Base-by-base conservation (phyloP, 2,888 invertebrate genomes). In the Agrochola circellaris region DNA sequence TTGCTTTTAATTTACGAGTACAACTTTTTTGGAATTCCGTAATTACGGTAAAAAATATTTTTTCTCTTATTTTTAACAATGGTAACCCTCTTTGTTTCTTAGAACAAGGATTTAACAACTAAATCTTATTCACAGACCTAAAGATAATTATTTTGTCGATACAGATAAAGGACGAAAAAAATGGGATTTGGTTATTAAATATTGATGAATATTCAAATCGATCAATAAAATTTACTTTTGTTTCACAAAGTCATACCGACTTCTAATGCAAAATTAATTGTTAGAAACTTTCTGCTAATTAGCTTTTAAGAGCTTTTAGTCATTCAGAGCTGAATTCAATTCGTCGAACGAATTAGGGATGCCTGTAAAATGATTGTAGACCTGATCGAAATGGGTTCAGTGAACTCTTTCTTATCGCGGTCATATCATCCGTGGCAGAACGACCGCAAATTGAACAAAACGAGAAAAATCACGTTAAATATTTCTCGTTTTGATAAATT, bases 1-100 rank as follows among this genome's bases (percentile, higher is more conserved):
- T 65, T 79, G 60, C 54, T 81, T 66, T 81, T 79, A 65, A 79
- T 81, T 79, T 79, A 81, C 23, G 81, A 61, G 74, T n/a, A 34
- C 15, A 65, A 65, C 42, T 66, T 79, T 73, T 61, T 64, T 56
- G 38, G 68, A 69, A 69, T 64, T 69, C 38, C 38, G 61, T 62
- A 68, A 68, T 68, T 62, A 77, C 23, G 54, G 51, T 26, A 61
- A 60, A 56, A 56, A 65, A 72, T 42, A 34, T 80, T 78, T 30
- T 48, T 17, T 51, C 26, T 60, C 81, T 81, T 66, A 65, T 66
- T 54, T 65, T 54, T 66, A 66, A 81, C 74, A 81, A 81, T 74
- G 65, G 81, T 15, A 23, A 54, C 2, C 23, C 11, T 45, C 45
- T 54, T 79, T 79, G 65, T 66, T 61, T 75, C 48, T 48, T 8